phyloP scores from a whole-genome alignment of 2,113 vertebrate species.

The Leptosomus discolor region DNA sequence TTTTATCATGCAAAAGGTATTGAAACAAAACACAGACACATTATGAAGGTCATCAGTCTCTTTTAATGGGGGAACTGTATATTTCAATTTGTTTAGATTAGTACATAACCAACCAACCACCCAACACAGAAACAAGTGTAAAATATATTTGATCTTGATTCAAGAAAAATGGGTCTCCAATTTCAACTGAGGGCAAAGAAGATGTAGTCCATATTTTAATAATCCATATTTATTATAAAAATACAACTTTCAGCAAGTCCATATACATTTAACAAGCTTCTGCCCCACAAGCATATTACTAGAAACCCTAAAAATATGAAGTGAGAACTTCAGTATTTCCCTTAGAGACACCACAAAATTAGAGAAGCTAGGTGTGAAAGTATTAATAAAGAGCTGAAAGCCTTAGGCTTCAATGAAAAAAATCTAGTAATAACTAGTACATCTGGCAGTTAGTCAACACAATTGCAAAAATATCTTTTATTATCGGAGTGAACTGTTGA shows the following conservation, averaged over 20 bases:
- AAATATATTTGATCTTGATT: slow-evolving; percentile 57
- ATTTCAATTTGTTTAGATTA: slow-evolving; percentile 70
- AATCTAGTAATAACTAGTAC: background rate
- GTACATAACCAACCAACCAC: slow-evolving; percentile 75
- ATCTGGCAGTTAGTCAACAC: slow-evolving; percentile 26
- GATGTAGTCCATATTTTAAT: slow-evolving; percentile 61
- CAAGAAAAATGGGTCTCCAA: slow-evolving; percentile 62
- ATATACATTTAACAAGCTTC: slow-evolving; percentile 64
- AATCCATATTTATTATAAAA: slow-evolving; percentile 70
- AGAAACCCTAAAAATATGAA: slow-evolving; percentile 25
- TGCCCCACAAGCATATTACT: slow-evolving; percentile 56
- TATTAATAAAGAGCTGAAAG: slow-evolving; percentile 7
- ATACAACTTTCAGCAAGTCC: slow-evolving; percentile 70
- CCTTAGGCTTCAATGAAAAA: slow-evolving; percentile 17
- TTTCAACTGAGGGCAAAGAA: slow-evolving; percentile 73
- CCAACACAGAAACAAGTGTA: slow-evolving; percentile 67
- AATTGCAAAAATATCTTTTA: slow-evolving; percentile 27
- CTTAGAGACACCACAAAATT: background rate
- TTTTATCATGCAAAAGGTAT: slow-evolving; percentile 71
- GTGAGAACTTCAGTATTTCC: background rate
- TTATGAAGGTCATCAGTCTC: slow-evolving; percentile 75
- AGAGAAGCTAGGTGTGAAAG: background rate
- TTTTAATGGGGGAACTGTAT: slow-evolving; percentile 77
- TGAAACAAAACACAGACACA: slow-evolving; percentile 82
- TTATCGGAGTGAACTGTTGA: slow-evolving; percentile 26